These are phyloP conservation scores for Tipula vernalis DNA, from an alignment of 2,888 invertebrate genomes.

Conservation along the genomic window DNA sequence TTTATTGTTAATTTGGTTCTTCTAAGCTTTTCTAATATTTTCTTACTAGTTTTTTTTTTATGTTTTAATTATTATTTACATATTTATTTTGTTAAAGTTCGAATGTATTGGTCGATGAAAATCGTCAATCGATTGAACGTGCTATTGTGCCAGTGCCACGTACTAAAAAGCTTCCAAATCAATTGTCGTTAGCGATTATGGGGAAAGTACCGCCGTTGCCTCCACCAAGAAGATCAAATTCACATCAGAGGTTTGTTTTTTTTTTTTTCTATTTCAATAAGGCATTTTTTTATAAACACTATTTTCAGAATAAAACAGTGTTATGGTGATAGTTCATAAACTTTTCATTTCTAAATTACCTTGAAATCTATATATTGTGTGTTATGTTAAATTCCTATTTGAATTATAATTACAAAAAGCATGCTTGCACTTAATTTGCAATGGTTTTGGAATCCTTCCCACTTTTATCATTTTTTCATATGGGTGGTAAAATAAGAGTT, in stretches of 20 bases:
- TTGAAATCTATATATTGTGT: neutral
- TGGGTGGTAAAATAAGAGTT: neutral
- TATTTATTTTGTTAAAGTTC: slow-evolving; percentile 7
- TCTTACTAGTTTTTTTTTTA: neutral
- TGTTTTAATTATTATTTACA: neutral
- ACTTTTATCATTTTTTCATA: neutral
- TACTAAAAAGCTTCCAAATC: slow-evolving; percentile 25
- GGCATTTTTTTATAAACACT: neutral
- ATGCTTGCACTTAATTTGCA: neutral
- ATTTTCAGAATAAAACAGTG: neutral
- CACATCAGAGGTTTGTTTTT: slow-evolving; percentile 29
- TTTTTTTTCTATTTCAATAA: neutral
- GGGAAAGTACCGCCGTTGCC: slow-evolving; percentile 24
- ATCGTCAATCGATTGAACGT: neutral
- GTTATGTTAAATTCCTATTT: neutral
- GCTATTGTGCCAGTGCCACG: slow-evolving; percentile 24
- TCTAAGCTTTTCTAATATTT: neutral
- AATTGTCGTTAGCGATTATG: slow-evolving; percentile 13
- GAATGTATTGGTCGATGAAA: neutral
- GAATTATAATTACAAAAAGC: neutral
- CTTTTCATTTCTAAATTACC: neutral
- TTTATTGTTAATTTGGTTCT: neutral
- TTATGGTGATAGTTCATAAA: neutral
- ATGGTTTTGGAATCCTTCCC: neutral
- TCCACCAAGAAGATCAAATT: slow-evolving; percentile 27